Evolutionary conservation across 2,797 vertebrate genomes (phyloP).

Genomic region (Rhinogobio ventralis): DNA sequence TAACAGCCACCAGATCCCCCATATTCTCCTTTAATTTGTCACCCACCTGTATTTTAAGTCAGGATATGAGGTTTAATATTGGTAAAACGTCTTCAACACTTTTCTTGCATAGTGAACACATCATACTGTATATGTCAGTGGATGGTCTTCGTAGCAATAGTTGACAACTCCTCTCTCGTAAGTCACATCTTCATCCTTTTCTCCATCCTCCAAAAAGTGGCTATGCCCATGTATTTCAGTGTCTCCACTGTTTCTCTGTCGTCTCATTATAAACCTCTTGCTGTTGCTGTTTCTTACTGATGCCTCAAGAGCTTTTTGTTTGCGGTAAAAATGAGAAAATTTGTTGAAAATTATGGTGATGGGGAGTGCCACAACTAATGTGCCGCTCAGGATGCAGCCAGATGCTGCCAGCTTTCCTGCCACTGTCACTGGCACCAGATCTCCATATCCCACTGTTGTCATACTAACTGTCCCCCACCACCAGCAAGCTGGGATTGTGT

Average conservation of each 20-base stretch:
- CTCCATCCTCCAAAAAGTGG: constrained; percentile 53
- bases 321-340: constrained; percentile 97
- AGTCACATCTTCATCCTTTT: constrained; percentile 53
- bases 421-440: constrained; percentile 93
- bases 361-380: constrained; percentile 93
- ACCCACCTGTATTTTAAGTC: background rate
- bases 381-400: constrained; percentile 94
- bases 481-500: constrained; percentile 98
- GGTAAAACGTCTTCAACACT: background rate
- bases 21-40: background rate
- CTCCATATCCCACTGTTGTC: constrained; percentile 97
- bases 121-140: constrained; percentile 34
- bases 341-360: constrained; percentile 99
- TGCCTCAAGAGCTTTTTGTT: constrained; percentile 94
- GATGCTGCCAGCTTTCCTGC: constrained; percentile 93
- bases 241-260: constrained; percentile 50
- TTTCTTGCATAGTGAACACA: background rate
- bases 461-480: constrained; percentile 99
- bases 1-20: background rate
- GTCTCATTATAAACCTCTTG: constrained; percentile 61
- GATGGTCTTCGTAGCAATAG: constrained; percentile 76
- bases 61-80: background rate
- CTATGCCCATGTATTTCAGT: constrained; percentile 51
- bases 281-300: constrained; percentile 88
- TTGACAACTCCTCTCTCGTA: constrained; percentile 75